Conservation (phyloP, 2,113 vertebrate genomes). For the Aegithalos caudatus region DNA sequence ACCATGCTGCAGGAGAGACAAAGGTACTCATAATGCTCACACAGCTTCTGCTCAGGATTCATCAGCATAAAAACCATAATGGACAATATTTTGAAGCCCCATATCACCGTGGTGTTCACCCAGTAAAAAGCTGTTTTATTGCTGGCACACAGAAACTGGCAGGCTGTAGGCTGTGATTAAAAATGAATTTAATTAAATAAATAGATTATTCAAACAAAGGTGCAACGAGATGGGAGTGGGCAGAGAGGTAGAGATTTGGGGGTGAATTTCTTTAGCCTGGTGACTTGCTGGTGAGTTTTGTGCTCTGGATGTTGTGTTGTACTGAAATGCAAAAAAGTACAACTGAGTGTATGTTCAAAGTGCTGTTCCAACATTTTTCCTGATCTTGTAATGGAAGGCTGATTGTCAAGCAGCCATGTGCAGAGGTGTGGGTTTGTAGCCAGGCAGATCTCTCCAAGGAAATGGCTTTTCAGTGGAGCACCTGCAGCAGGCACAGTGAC, state of each 20-base stretch:
- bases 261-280: background rate
- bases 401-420: background rate
- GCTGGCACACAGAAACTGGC: background rate
- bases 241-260: background rate
- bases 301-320: background rate
- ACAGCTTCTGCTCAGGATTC: background rate
- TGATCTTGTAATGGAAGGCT: background rate
- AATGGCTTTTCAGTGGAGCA: background rate
- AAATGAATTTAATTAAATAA: background rate
- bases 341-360: rapidly evolving
- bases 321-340: background rate
- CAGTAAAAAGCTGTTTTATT: background rate
- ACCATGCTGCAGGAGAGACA: background rate
- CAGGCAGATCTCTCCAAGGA: background rate
- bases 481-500: rapidly evolving
- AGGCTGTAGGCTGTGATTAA: background rate
- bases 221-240: background rate
- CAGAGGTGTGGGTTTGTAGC: background rate
- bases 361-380: background rate
- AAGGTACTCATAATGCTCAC: rapidly evolving
- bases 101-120: background rate
- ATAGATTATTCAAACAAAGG: background rate
- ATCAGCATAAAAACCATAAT: background rate
- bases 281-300: background rate
- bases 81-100: background rate